Evolutionary conservation across 2,888 invertebrate species (phyloP).

Genomic region (Strigamia crassipes): DNA sequence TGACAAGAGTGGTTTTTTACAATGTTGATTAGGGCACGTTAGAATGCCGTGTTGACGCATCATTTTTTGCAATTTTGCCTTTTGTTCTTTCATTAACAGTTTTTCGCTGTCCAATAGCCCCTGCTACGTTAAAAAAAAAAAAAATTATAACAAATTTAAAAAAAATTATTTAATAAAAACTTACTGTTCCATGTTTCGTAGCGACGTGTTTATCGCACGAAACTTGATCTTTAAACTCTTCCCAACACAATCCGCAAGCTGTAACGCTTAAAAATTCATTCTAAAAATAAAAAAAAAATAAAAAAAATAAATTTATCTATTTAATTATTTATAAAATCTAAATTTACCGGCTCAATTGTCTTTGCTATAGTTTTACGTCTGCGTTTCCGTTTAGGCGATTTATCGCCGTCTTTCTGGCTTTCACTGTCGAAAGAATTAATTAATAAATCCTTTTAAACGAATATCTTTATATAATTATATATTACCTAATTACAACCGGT

Average conservation of each 20-base stretch:
- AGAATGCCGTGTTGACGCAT: slow-evolving; percentile 16
- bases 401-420: neutral
- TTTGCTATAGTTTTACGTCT: neutral
- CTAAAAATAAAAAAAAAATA: neutral
- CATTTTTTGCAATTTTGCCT: slow-evolving; percentile 19
- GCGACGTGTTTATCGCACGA: slow-evolving; percentile 14
- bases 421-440: neutral
- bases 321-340: neutral
- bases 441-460: neutral
- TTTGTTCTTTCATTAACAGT: slow-evolving; percentile 24
- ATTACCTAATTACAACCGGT: neutral
- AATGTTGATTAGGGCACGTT: slow-evolving; percentile 22
- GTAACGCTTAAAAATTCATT: neutral
- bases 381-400: slow-evolving; percentile 5
- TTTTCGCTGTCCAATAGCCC: neutral
- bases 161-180: neutral
- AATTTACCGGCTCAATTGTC: neutral
- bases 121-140: neutral
- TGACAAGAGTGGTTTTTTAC: slow-evolving; percentile 12
- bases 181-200: slow-evolving; percentile 3
- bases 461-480: neutral
- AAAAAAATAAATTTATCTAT: neutral
- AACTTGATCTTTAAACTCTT: slow-evolving; percentile 12
- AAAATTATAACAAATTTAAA: neutral
- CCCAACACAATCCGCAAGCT: neutral